These are phyloP conservation scores for Tenthredo scrophulariae DNA, from an alignment of 2,888 invertebrate species.

Conservation along the genomic window DNA sequence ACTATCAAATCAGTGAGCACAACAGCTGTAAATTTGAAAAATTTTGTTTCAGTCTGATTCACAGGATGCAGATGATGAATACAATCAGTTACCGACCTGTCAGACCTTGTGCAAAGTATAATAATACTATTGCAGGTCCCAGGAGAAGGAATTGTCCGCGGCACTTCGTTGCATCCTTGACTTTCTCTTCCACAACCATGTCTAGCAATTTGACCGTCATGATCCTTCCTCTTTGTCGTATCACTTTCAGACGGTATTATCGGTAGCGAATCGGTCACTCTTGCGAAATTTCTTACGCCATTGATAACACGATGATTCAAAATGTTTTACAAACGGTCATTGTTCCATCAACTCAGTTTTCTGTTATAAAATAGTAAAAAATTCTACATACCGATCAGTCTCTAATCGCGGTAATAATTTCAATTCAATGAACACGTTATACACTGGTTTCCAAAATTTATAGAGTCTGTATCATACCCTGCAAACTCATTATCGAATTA, in stretches of 20 bases:
- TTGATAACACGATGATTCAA: background rate
- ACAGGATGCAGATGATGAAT: background rate
- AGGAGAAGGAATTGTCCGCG: background rate
- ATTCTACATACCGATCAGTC: too few species aligned
- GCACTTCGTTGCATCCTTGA: background rate
- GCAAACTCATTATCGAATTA: background rate
- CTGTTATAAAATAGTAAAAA: too few species aligned
- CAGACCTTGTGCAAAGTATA: background rate
- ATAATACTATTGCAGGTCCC: background rate
- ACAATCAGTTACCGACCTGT: background rate
- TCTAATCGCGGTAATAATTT: background rate
- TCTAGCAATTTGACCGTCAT: background rate
- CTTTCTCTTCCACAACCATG: background rate
- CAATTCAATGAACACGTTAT: background rate
- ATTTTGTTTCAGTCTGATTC: background rate
- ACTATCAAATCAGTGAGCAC: conserved; percentile 85
- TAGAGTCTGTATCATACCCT: background rate
- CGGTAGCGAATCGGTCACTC: too few species aligned
- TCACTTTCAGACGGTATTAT: background rate
- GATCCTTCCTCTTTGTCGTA: background rate
- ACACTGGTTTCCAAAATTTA: background rate
- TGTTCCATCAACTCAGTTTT: background rate
- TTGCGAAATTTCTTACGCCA: too few species aligned
- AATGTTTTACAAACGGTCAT: background rate
- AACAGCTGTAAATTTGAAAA: conserved; percentile 78